Conservation (phyloP, 2,888 invertebrate species). For the Notocelia uddmanniana region DNA sequence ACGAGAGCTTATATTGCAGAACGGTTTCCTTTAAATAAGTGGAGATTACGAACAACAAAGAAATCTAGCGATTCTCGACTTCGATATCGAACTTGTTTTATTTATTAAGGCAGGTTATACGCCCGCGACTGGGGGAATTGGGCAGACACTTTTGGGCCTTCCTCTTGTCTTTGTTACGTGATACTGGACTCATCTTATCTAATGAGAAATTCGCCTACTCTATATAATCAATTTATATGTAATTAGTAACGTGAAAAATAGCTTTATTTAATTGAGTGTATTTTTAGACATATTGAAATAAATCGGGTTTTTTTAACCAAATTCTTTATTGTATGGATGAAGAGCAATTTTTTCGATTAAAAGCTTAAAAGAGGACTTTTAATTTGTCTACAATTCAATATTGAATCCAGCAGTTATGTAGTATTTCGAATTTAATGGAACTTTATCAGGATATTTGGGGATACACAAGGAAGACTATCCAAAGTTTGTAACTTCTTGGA, state of each 20-base stretch:
- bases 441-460: too few relatives aligned
- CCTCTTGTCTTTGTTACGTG: slow-evolving; percentile 15
- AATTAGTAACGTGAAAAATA: neutral
- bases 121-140: slow-evolving; percentile 15
- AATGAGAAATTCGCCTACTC: neutral
- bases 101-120: slow-evolving; percentile 23
- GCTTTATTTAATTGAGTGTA: too few relatives aligned
- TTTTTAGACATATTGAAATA: too few relatives aligned
- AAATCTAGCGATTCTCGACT: slow-evolving; percentile 24
- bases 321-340: too few relatives aligned
- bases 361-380: too few relatives aligned
- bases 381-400: too few relatives aligned
- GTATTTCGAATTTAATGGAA: too few relatives aligned
- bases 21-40: slow-evolving; percentile 25
- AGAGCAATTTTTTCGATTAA: too few relatives aligned
- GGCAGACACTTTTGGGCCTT: slow-evolving; percentile 25
- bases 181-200: slow-evolving; percentile 6
- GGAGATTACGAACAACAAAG: slow-evolving; percentile 31
- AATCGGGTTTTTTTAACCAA: too few relatives aligned
- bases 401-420: too few relatives aligned
- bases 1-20: slow-evolving; percentile 30
- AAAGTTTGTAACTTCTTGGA: too few relatives aligned
- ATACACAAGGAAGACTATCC: too few relatives aligned
- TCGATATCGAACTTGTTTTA: slow-evolving; percentile 36
- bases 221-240: slow-evolving; percentile 13